A percentile compares a stretch with the other conserved stretches of the same genome.
Evolutionary conservation across 2,888 invertebrate species (phyloP).

Genomic region (Heteropelma amictum): DNA sequence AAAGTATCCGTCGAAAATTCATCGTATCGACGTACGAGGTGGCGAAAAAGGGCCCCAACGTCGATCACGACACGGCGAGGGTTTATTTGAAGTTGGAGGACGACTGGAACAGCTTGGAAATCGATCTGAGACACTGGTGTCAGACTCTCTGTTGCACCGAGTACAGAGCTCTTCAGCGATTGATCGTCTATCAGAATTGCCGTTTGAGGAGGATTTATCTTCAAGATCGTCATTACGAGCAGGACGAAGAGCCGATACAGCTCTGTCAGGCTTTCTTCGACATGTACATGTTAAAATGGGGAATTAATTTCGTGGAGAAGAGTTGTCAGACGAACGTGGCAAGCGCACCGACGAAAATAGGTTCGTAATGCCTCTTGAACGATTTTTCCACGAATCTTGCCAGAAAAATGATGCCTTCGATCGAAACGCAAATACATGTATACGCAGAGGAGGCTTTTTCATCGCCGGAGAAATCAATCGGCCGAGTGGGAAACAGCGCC

Average conservation of each 20-base stretch:
- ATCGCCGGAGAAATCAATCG: neutral
- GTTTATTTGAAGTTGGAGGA: slow-evolving; percentile 88
- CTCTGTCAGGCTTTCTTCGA: slow-evolving; percentile 70
- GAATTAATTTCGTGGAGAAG: slow-evolving; percentile 63
- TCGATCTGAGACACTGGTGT: slow-evolving; percentile 94
- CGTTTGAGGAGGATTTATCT: slow-evolving; percentile 92
- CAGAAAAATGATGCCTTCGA: no score
- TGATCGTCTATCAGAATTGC: slow-evolving; percentile 97
- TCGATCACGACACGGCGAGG: slow-evolving; percentile 37
- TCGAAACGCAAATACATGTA: no score
- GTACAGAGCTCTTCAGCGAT: slow-evolving; percentile 91
- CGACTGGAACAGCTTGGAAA: slow-evolving; percentile 97
- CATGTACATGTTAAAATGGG: slow-evolving; percentile 72
- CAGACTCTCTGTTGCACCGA: slow-evolving; percentile 82
- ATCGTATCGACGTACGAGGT: slow-evolving; percentile 48
- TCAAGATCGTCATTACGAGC: slow-evolving; percentile 80
- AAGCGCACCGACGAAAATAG: neutral
- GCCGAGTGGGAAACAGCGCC: neutral
- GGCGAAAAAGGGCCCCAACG: slow-evolving; percentile 36
- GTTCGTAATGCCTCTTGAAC: slow-evolving; percentile 19
- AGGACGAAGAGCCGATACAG: slow-evolving; percentile 64
- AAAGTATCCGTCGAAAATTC: slow-evolving; percentile 61
- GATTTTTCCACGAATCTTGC: neutral
- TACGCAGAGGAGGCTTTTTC: no score
- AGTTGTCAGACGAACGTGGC: slow-evolving; percentile 65